Conservation (phyloP, 2,113 vertebrate species). For the Cebidichthys violaceus region DNA sequence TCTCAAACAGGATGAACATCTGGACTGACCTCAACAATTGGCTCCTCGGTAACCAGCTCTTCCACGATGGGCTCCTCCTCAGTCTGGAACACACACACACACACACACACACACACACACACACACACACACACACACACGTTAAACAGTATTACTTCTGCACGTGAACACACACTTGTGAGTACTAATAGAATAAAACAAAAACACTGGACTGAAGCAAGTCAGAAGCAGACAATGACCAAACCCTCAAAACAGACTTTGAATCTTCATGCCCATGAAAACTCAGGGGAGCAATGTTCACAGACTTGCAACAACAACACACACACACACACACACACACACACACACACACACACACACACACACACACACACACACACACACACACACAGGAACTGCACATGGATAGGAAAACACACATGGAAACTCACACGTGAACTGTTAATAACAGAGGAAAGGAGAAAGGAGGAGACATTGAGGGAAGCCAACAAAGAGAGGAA, state of each 20-base stretch:
- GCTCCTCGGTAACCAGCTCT: conserved; percentile 70
- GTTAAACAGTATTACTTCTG: not conserved
- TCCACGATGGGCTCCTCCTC: conserved; percentile 73
- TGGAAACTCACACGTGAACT: conserved; percentile 1
- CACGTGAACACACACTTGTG: not conserved
- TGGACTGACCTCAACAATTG: conserved; percentile 74
- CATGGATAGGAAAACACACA: not conserved
- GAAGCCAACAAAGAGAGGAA: conserved; percentile 28
- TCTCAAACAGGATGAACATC: no score
- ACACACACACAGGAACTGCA: conserved; percentile 20
- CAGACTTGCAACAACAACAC: not conserved
- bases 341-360: not conserved
- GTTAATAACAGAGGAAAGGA: conserved; percentile 1
- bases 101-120: conserved; percentile 9
- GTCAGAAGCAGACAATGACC: conserved; percentile 12
- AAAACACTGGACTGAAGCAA: not conserved
- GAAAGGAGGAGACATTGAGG: conserved; percentile 9
- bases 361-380: not conserved
- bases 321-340: not conserved
- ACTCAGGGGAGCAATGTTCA: conserved; percentile 17
- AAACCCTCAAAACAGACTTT: not conserved
- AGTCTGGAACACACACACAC: conserved; percentile 63
- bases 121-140: conserved; percentile 33
- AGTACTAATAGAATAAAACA: not conserved
- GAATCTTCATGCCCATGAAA: not conserved